phyloP scores from a whole-genome alignment of 2,797 vertebrate genomes.

The Crypturellus tataupa region DNA sequence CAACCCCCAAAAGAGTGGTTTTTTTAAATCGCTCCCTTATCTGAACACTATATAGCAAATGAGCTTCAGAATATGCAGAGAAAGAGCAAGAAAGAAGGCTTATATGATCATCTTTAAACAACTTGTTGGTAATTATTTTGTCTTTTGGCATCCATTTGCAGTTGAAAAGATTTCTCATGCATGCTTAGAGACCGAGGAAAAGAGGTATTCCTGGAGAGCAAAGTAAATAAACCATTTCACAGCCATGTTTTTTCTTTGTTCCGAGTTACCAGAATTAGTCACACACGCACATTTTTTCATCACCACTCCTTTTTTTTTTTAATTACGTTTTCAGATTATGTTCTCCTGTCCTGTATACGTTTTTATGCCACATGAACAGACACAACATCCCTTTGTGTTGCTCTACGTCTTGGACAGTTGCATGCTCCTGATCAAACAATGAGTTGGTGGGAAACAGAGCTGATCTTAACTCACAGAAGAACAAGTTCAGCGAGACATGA shows the following conservation, averaged over 20 bases:
- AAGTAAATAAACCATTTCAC: not conserved
- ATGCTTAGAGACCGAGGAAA: not conserved
- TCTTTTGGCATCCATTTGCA: not conserved
- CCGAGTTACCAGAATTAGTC: not conserved
- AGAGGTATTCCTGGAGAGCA: not conserved
- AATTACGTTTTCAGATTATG: constrained; percentile 33
- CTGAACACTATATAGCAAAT: not conserved
- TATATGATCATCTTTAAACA: not conserved
- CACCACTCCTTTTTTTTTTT: not conserved
- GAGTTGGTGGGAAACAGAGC: constrained; percentile 6
- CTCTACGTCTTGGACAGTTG: constrained; percentile 1
- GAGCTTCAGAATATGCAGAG: not conserved
- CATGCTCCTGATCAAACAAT: not conserved
- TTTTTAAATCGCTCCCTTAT: not conserved
- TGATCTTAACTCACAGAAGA: constrained; percentile 31
- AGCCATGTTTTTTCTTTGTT: constrained; percentile 29
- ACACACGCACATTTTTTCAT: not conserved
- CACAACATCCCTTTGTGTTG: constrained; percentile 54
- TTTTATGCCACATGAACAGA: constrained; percentile 44
- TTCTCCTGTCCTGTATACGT: not conserved
- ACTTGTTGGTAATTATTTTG: not conserved
- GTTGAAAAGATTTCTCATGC: not conserved
- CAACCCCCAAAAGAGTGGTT: not conserved
- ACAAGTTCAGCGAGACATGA: constrained; percentile 63
- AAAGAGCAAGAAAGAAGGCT: not conserved